A percentile compares a stretch with the other conserved stretches of the same genome.
Conservation (phyloP, 1,140 invertebrate genomes). For the Hyles vespertilio region DNA sequence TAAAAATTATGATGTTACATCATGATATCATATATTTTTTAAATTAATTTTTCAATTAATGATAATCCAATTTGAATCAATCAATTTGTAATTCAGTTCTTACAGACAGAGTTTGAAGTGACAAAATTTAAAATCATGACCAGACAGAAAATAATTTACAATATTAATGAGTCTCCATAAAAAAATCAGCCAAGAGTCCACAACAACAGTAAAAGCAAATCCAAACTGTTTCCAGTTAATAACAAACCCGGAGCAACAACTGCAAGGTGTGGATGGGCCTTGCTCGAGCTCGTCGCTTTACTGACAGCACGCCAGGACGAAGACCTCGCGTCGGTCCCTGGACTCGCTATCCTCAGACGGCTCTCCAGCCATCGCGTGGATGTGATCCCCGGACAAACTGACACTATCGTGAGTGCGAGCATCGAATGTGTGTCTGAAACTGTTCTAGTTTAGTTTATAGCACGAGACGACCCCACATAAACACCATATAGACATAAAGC, state of each 20-base stretch:
- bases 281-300: slow-evolving; percentile 66
- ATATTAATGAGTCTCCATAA: too few species aligned
- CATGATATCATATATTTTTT: too few species aligned
- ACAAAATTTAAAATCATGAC: too few species aligned
- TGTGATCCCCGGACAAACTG: slow-evolving; percentile 35
- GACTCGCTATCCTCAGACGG: slow-evolving; percentile 62
- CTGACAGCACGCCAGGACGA: slow-evolving; percentile 53
- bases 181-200: too few species aligned
- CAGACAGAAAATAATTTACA: too few species aligned
- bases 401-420: slow-evolving; percentile 1
- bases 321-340: slow-evolving; percentile 45
- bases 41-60: too few species aligned
- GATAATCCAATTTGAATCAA: too few species aligned
- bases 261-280: slow-evolving; percentile 64
- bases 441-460: neutral
- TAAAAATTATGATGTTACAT: too few species aligned
- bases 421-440: neutral
- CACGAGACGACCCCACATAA: slow-evolving; percentile 4
- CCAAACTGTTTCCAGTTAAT: slow-evolving; percentile 34
- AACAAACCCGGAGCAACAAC: slow-evolving; percentile 47
- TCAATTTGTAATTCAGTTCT: too few species aligned
- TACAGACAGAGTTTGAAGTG: too few species aligned
- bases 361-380: slow-evolving; percentile 60
- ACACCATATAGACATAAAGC: slow-evolving; percentile 12
- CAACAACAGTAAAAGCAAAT: too few species aligned